These are phyloP conservation scores for Ectemnius lituratus DNA, from an alignment of 2,888 invertebrate genomes.

Conservation along the genomic window DNA sequence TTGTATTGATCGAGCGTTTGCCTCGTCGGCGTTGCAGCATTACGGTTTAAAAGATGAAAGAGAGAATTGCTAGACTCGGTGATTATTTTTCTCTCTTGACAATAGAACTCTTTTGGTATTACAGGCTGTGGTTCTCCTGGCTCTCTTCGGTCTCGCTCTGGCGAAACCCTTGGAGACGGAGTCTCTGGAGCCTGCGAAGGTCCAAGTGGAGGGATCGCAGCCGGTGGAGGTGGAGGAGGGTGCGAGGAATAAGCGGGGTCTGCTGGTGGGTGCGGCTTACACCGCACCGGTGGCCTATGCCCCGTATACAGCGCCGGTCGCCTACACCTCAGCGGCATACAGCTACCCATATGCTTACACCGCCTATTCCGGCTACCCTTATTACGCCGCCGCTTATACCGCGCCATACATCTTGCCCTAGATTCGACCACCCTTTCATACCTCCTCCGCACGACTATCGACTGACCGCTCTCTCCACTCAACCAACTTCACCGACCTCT, in stretches of 20 bases:
- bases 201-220: constrained; percentile 38
- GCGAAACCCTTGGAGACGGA: constrained; percentile 68
- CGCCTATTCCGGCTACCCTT: constrained; percentile 62
- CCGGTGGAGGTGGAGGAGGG: constrained; percentile 43
- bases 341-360: constrained; percentile 65
- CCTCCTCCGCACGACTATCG: background rate
- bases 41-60: no score
- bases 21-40: no score
- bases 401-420: constrained; percentile 63
- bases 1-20: no score
- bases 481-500: background rate
- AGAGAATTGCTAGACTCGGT: no score
- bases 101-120: constrained; percentile 1
- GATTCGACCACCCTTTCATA: background rate
- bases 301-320: constrained; percentile 59
- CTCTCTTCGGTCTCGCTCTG: constrained; percentile 62
- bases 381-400: constrained; percentile 65
- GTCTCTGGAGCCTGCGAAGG: constrained; percentile 63
- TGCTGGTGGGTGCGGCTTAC: constrained; percentile 68
- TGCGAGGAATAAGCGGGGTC: constrained; percentile 67
- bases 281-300: constrained; percentile 68
- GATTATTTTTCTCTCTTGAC: no score
- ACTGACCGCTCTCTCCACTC: background rate
- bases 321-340: constrained; percentile 62
- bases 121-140: constrained; percentile 66